A percentile compares a stretch with the other conserved stretches of the same genome.
Conservation (phyloP, 2,888 invertebrate genomes). For the Hydropsyche betteni region DNA sequence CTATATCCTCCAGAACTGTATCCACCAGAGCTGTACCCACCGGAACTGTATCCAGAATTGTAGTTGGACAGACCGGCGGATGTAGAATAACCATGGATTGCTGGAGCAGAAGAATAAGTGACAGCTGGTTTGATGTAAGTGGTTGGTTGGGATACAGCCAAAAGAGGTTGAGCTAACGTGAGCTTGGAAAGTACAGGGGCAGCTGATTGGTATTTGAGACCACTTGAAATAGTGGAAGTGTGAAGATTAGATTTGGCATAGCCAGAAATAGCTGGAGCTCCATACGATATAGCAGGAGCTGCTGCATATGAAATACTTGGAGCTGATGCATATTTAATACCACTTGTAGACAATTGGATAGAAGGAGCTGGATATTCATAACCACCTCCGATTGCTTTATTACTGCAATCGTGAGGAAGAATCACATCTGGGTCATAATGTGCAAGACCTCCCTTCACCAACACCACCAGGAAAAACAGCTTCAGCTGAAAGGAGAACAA, state of each 20-base stretch:
- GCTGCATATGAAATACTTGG: conserved; percentile 17
- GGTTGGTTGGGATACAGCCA: conserved; percentile 31
- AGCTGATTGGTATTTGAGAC: conserved; percentile 37
- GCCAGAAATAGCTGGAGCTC: conserved; percentile 33
- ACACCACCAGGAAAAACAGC: conserved; percentile 36
- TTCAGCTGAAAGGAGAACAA: conserved; percentile 41
- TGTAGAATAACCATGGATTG: conserved; percentile 67
- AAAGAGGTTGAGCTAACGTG: conserved; percentile 52
- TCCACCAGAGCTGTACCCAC: background rate
- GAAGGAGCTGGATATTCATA: conserved; percentile 68
- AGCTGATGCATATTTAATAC: conserved; percentile 55
- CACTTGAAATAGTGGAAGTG: conserved; percentile 16
- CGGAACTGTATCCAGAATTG: conserved; percentile 43
- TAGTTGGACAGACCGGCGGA: conserved; percentile 63
- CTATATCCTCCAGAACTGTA: too few relatives aligned
- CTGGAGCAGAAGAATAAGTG: conserved; percentile 57
- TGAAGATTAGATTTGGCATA: conserved; percentile 52
- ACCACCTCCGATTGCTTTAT: conserved; percentile 60
- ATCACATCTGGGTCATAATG: conserved; percentile 50
- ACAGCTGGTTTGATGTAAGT: conserved; percentile 56
- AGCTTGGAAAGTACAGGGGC: conserved; percentile 47
- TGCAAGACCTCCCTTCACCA: conserved; percentile 35
- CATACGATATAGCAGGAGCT: conserved; percentile 44
- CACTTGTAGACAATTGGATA: conserved; percentile 63
- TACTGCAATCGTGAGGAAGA: conserved; percentile 52